phyloP scores from a whole-genome alignment of 2,888 invertebrate species.

The Tridacna gigas region DNA sequence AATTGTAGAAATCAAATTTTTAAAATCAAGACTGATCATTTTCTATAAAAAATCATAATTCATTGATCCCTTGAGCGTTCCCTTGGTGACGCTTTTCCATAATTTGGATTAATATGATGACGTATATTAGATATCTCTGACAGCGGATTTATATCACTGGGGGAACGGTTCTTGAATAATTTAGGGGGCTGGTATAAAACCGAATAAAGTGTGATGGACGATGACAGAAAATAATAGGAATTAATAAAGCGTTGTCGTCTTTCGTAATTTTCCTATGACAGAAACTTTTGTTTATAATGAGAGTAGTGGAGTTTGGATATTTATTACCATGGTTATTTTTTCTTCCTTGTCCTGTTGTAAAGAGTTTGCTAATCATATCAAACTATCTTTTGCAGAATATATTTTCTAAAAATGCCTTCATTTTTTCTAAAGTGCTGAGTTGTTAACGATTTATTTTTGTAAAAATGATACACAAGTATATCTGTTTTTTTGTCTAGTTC shows the following conservation, averaged over 20 bases:
- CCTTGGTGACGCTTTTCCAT: slow-evolving; percentile 7
- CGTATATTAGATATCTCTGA: slow-evolving; percentile 8
- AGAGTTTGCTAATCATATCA: too few species aligned
- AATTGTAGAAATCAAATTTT: slow-evolving; percentile 19
- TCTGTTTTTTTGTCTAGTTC: too few species aligned
- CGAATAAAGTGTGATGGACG: slow-evolving; percentile 25
- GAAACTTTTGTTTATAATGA: background rate
- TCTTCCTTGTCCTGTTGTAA: too few species aligned
- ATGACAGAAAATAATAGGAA: slow-evolving; percentile 22
- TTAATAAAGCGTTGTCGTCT: slow-evolving; percentile 21
- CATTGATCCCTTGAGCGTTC: slow-evolving; percentile 13
- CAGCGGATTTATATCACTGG: slow-evolving; percentile 17
- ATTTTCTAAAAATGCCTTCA: too few species aligned
- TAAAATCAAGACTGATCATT: slow-evolving; percentile 20
- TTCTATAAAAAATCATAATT: slow-evolving; percentile 25
- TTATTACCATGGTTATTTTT: too few species aligned
- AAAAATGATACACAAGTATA: too few species aligned
- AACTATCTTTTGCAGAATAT: too few species aligned
- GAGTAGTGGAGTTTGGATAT: too few species aligned
- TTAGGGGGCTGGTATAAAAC: slow-evolving; percentile 24
- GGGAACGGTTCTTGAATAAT: slow-evolving; percentile 23
- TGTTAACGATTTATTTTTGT: too few species aligned
- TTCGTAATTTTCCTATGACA: slow-evolving; percentile 3
- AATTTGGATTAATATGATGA: slow-evolving; percentile 16
- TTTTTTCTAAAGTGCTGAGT: too few species aligned